Evolutionary conservation across 2,113 vertebrate genomes (phyloP), one percentile per base, ranked within the genome.

Genomic region (Hyaena hyaena): DNA sequence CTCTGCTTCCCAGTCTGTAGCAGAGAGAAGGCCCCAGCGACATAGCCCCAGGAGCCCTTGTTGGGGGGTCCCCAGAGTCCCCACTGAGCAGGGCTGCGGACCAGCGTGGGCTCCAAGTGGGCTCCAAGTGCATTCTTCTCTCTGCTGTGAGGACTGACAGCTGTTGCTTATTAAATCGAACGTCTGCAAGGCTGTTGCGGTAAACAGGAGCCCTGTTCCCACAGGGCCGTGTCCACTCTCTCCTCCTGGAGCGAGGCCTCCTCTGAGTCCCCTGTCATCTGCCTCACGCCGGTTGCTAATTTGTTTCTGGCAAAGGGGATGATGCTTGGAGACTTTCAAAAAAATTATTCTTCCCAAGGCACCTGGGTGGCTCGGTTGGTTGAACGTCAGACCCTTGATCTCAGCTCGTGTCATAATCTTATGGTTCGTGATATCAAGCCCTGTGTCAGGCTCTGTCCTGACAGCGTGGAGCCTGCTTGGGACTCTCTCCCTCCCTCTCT

Each of bases 11-110:
- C 14, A 4, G 8, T n/a, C 23, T 6, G 0, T 31, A 17, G 2
- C 45, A 65, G 76, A 24, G 5, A 53, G 82, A 11, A 71, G 21
- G 35, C 35, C 4, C 9, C 19, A 0, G 11, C 2, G 21, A 1
- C 1, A 21, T 1, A 2, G 10, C 35, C 23, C 5, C 11, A 4
- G 71, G 11, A 53, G 45, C 45, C 23, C 3, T 23, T 9, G 12
- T 33, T 0, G 50, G 23, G 2, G 45, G 31, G 39, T 39, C 39
- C 39, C 39, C 39, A 39, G 12, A 53, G 14, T 48, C 24, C 11
- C 0, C 7, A 0, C 19, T 4, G 9, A 66, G 35, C 76, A 19
- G 39, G 10, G 6, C 48, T 26, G 2, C 0, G 1, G 58, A 21
- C 88, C 21, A 1, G 28, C 1, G 33, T 21, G 3, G 69, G 11